Evolutionary conservation across 2,797 vertebrate species (phyloP).

Genomic region (Orestias chungarensis): DNA sequence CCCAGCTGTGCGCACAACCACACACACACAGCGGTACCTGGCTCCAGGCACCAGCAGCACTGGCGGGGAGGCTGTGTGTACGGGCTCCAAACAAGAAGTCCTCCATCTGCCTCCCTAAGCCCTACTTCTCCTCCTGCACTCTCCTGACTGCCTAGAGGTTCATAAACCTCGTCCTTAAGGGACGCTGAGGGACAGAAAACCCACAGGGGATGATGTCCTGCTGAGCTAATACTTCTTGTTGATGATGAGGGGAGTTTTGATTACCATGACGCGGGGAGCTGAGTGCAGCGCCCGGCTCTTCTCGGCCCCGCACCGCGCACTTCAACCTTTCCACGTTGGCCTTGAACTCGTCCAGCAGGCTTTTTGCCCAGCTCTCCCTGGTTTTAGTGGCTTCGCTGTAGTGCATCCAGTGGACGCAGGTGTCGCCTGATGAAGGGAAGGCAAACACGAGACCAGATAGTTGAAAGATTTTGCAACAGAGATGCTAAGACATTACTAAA

Average conservation of each 20-base stretch:
- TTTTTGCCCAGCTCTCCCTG: constrained; percentile 89
- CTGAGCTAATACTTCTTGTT: neutral
- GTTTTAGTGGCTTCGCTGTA: constrained; percentile 94
- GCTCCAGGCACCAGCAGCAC: constrained; percentile 83
- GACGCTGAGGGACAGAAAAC: constrained; percentile 80
- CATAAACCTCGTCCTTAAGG: constrained; percentile 77
- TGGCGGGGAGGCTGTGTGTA: constrained; percentile 72
- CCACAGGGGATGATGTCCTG: constrained; percentile 55
- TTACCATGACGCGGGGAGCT: constrained; percentile 86
- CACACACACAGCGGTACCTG: constrained; percentile 81
- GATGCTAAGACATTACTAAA: too few relatives aligned
- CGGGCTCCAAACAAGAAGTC: constrained; percentile 73
- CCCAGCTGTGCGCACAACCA: constrained; percentile 72
- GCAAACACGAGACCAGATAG: neutral
- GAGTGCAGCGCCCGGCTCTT: constrained; percentile 72
- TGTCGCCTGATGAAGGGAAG: constrained; percentile 81
- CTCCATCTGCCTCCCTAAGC: constrained; percentile 80
- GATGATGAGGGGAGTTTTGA: neutral
- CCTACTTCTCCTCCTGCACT: constrained; percentile 72
- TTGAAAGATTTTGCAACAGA: neutral
- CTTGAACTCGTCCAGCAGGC: constrained; percentile 91
- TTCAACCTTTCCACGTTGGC: constrained; percentile 95
- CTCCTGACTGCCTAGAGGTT: constrained; percentile 75
- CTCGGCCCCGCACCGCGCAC: constrained; percentile 85
- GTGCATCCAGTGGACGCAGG: constrained; percentile 95